phyloP scores from a whole-genome alignment of 1,140 invertebrate species.

The Cotesia typhae region DNA sequence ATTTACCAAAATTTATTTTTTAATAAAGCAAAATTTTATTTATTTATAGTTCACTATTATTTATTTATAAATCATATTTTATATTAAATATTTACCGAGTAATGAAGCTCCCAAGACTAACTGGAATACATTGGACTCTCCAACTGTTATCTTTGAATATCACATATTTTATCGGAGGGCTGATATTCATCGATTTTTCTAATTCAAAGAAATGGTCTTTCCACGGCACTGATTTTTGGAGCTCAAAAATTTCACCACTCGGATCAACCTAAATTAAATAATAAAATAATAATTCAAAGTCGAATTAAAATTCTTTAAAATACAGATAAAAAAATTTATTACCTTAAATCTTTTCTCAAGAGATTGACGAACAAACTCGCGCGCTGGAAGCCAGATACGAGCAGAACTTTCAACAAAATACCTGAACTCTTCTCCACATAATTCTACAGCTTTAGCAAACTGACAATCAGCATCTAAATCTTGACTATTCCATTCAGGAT shows the following conservation, averaged over 20 bases:
- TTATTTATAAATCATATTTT: no score
- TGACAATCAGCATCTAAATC: slow-evolving; percentile 67
- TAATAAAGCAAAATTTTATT: no score
- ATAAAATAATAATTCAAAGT: slow-evolving; percentile 10
- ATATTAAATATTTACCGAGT: slow-evolving; percentile 70
- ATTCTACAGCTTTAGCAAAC: slow-evolving; percentile 80
- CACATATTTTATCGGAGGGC: slow-evolving; percentile 77
- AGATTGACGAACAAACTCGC: slow-evolving; percentile 76
- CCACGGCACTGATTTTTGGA: slow-evolving; percentile 82
- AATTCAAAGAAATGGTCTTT: slow-evolving; percentile 86
- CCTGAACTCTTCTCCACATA: slow-evolving; percentile 85
- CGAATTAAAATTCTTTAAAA: slow-evolving; percentile 13
- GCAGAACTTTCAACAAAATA: slow-evolving; percentile 76
- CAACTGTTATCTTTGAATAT: slow-evolving; percentile 78
- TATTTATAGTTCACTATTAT: no score
- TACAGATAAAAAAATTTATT: slow-evolving; percentile 24
- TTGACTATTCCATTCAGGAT: slow-evolving; percentile 87
- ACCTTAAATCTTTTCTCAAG: slow-evolving; percentile 74
- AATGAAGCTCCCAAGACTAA: slow-evolving; percentile 77
- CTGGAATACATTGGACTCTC: slow-evolving; percentile 84
- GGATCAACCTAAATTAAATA: slow-evolving; percentile 64
- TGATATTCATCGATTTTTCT: slow-evolving; percentile 78
- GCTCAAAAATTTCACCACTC: slow-evolving; percentile 82
- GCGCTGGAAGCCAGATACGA: slow-evolving; percentile 85
- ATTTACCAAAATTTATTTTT: no score